Evolutionary conservation across 2,113 vertebrate genomes (phyloP), one percentile per base, ranked within the genome.

Genomic region (Neogale vison): DNA sequence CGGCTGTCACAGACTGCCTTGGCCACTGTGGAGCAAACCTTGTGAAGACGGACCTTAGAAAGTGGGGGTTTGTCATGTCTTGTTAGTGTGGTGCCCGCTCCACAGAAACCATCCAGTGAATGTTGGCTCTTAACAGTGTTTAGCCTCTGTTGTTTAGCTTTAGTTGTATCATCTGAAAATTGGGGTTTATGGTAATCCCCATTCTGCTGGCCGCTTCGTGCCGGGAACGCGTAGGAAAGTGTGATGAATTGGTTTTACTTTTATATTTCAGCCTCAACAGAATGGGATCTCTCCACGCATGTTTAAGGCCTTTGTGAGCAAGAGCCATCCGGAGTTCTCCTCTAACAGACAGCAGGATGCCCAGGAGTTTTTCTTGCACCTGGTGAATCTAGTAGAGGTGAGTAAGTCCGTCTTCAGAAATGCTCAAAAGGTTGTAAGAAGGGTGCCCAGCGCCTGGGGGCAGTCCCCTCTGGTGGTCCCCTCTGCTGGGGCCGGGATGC

Each of bases 261-360:
- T 91, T 97, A 4, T 79, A 10, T 47, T 61, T 90, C 98, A 99
- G 99, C 99, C 99, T 98, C 99, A 99, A 72, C 99, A 99, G 98
- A 99, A 99, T 63, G 99, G 99, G 61, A 98, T 99, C 98, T 99
- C 99, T 90, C 99, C 99, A 14, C 99, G 98, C 84, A 99, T 99
- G 99, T 99, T 99, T 95, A 99, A 99, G 95, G 98, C 99, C 65
- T 99, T 99, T 94, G 99, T 99, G 96, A 99, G 99, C 98, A 99
- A 99, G 98, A 99, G 99, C 59, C 99, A 99, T 96, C 99, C 99
- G 0, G 99, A 99, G 98, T 99, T 99, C 98, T 99, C 99, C 50
- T 99, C 99, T 18, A 99, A 99, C 26, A 99, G 99, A 97, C 99
- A 99, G 96, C 99, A 99, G 96, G 99, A 99, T 0, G 99, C 99